These are phyloP conservation scores for Rhaphigaster nebulosa DNA, from an alignment of 2,888 invertebrate species.

Conservation along the genomic window DNA sequence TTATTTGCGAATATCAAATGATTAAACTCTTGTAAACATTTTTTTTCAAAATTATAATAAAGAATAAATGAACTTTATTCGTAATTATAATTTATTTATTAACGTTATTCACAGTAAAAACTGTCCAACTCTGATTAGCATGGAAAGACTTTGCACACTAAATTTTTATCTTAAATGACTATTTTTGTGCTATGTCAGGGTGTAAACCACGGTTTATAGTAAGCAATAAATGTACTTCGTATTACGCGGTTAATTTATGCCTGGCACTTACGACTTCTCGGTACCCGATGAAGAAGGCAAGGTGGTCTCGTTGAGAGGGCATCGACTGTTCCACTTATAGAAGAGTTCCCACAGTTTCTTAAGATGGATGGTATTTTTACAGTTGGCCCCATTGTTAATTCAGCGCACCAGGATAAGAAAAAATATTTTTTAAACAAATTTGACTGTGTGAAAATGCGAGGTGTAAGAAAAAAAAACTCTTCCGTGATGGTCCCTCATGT, in stretches of 20 bases:
- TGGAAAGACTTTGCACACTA: too few relatives aligned
- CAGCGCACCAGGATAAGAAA: neutral
- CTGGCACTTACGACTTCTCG: neutral
- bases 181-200: too few relatives aligned
- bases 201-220: neutral
- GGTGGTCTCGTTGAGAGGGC: neutral
- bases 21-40: too few relatives aligned
- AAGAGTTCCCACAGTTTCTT: constrained; percentile 28
- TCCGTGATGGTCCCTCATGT: too few relatives aligned
- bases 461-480: neutral
- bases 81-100: too few relatives aligned
- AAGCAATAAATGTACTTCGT: neutral
- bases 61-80: too few relatives aligned
- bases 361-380: constrained; percentile 25
- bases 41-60: too few relatives aligned
- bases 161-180: too few relatives aligned
- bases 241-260: neutral
- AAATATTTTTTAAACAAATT: neutral
- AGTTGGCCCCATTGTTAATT: neutral
- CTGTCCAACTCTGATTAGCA: too few relatives aligned
- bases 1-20: too few relatives aligned
- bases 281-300: neutral
- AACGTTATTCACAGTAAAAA: too few relatives aligned
- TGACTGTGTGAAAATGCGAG: neutral
- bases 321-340: constrained; percentile 6